Conservation (phyloP, 2,888 invertebrate genomes). For the Marronus borbonicus region DNA sequence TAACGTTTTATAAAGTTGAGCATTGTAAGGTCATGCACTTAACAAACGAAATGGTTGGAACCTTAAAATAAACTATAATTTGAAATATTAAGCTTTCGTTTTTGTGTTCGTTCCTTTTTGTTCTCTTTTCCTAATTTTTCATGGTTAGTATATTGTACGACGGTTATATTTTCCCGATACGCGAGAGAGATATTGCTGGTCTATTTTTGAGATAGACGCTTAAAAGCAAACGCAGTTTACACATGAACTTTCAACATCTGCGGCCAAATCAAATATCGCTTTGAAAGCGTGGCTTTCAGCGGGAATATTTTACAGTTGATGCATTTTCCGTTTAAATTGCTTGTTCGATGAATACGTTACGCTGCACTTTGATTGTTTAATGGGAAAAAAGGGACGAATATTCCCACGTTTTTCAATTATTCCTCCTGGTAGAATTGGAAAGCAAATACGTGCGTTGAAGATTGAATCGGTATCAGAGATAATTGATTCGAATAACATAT, state of each 20-base stretch:
- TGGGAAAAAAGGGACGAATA: not conserved
- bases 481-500: too few species aligned
- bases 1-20: too few species aligned
- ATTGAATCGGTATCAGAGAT: too few species aligned
- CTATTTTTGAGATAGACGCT: not conserved
- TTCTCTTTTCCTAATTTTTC: too few species aligned
- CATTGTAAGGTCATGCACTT: too few species aligned
- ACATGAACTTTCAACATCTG: slow-evolving; percentile 8
- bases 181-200: not conserved
- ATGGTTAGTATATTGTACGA: too few species aligned
- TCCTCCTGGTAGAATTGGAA: not conserved
- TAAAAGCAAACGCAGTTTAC: not conserved
- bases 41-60: too few species aligned
- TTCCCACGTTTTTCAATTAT: not conserved
- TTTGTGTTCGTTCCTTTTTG: too few species aligned
- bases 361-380: not conserved
- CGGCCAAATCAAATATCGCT: not conserved
- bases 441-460: not conserved
- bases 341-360: not conserved
- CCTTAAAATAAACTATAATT: too few species aligned
- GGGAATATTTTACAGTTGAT: not conserved
- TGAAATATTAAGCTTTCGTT: too few species aligned
- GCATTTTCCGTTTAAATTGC: slow-evolving; percentile 13
- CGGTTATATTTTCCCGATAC: not conserved
- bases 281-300: not conserved